These are phyloP conservation scores for Physeter macrocephalus DNA, from an alignment of 2,113 vertebrate genomes.

Conservation along the genomic window DNA sequence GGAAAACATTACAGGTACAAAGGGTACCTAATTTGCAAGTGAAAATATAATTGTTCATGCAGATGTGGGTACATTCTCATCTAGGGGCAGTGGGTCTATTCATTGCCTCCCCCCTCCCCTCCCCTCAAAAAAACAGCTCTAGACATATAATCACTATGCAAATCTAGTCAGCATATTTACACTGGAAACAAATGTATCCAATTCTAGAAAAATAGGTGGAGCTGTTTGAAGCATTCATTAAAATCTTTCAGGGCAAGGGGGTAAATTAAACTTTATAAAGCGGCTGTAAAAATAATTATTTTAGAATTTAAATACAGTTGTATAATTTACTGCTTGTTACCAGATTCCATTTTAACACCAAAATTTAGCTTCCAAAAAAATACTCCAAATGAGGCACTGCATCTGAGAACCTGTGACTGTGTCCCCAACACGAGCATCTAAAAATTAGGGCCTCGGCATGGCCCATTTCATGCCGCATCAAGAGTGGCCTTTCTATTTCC, in stretches of 20 bases:
- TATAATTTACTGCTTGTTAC: background rate
- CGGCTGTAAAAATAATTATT: constrained; percentile 49
- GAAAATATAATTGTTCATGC: background rate
- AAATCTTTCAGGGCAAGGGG: background rate
- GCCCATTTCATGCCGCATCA: background rate
- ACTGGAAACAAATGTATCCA: constrained; percentile 19
- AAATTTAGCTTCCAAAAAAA: background rate
- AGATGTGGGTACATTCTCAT: background rate
- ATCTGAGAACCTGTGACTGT: background rate
- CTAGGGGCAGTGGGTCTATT: background rate
- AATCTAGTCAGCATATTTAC: constrained; percentile 25
- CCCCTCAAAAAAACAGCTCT: background rate
- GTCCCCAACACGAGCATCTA: background rate
- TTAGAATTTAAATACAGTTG: constrained; percentile 31
- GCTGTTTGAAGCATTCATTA: constrained; percentile 26
- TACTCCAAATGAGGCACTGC: background rate
- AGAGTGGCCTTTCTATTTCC: background rate
- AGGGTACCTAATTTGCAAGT: background rate
- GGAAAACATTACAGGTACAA: background rate
- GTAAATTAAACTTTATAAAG: constrained; percentile 28
- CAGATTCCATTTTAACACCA: constrained; percentile 27
- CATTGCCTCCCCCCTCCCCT: background rate
- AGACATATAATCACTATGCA: constrained; percentile 30
- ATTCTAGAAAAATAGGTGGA: constrained; percentile 44
- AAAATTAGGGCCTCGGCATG: background rate